A percentile compares a stretch with the other conserved stretches of the same genome.
phyloP scores from a whole-genome alignment of 1,140 invertebrate species.

The Caerostris darwini region DNA sequence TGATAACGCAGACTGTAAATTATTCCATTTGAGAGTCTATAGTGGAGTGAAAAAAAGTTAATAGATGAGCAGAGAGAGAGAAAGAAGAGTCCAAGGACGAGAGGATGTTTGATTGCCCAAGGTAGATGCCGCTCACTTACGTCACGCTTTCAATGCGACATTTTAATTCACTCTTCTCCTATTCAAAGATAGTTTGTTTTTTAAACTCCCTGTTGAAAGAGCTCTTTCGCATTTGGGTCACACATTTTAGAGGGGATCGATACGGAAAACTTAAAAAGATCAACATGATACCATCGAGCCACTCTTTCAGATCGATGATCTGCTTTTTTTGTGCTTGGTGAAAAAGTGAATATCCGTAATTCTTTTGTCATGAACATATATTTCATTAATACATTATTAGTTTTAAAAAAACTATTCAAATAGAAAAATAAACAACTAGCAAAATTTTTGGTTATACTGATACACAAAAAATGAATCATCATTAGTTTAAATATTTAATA shows the following conservation, averaged over 20 bases:
- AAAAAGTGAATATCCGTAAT: too few relatives aligned
- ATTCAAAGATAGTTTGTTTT: background rate
- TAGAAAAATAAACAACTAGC: too few relatives aligned
- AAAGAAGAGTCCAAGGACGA: background rate
- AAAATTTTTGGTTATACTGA: too few relatives aligned
- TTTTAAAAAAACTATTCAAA: too few relatives aligned
- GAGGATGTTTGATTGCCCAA: slow-evolving; percentile 21
- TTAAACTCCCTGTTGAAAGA: too few relatives aligned
- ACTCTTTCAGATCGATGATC: too few relatives aligned
- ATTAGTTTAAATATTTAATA: too few relatives aligned
- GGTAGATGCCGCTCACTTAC: background rate
- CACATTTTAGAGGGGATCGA: background rate
- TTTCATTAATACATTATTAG: too few relatives aligned
- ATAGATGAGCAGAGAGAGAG: background rate
- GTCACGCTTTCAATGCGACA: background rate
- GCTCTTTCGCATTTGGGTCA: background rate
- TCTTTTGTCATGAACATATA: too few relatives aligned
- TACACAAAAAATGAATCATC: too few relatives aligned
- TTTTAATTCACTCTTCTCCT: background rate
- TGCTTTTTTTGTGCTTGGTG: too few relatives aligned
- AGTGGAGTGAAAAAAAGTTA: background rate
- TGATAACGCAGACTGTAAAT: background rate
- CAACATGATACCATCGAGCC: too few relatives aligned
- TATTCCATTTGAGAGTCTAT: background rate
- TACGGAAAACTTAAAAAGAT: background rate